Conservation (phyloP, 2,113 vertebrate species). For the Perognathus longimembris region DNA sequence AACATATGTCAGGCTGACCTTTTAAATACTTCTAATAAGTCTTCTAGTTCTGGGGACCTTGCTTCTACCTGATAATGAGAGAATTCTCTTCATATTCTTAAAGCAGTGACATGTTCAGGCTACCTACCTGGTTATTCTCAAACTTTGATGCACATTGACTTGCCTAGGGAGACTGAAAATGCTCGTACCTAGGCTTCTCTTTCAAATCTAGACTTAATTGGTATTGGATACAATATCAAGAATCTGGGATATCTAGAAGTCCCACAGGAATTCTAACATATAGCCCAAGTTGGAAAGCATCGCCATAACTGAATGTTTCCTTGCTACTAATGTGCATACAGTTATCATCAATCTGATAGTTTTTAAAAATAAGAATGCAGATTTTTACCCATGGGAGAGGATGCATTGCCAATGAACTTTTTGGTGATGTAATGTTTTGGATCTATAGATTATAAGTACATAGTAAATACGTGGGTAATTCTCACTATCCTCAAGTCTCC, state of each 20-base stretch:
- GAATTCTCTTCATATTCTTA: background rate
- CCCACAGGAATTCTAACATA: background rate
- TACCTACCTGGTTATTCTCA: background rate
- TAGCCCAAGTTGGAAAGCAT: background rate
- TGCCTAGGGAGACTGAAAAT: background rate
- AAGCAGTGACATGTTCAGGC: background rate
- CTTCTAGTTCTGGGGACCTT: conserved; percentile 16
- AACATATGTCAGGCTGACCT: conserved; percentile 8
- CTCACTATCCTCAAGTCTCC: background rate
- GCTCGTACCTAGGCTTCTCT: background rate
- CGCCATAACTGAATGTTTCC: background rate
- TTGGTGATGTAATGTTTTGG: background rate
- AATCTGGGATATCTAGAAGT: background rate
- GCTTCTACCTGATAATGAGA: conserved; percentile 21
- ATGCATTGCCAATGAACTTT: background rate
- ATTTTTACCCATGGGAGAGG: background rate
- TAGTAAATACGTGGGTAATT: background rate
- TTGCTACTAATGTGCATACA: background rate
- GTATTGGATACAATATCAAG: background rate
- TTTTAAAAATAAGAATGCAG: background rate
- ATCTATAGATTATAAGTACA: background rate
- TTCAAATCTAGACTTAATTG: background rate
- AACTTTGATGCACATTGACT: background rate
- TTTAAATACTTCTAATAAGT: conserved; percentile 18
- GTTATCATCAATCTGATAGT: background rate